phyloP scores from a whole-genome alignment of 2,113 vertebrate species.

The Machaerirhynchus nigripectus region DNA sequence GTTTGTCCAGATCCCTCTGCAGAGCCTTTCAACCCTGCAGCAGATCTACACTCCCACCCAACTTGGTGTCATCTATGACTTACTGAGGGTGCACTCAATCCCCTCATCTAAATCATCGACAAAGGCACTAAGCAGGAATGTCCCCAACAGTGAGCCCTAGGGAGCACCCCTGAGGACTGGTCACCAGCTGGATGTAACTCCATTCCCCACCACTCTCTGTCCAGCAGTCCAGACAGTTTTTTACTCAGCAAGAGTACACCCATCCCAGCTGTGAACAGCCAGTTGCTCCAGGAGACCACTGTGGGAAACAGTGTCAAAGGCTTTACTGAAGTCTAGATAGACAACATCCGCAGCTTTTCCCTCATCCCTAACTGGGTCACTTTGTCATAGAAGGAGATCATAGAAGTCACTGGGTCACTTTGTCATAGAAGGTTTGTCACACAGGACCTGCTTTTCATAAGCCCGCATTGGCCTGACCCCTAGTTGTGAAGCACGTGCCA shows the following conservation, averaged over 20 bases:
- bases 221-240: background rate
- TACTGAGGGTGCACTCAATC: background rate
- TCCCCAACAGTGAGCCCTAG: background rate
- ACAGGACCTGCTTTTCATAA: background rate
- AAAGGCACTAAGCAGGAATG: background rate
- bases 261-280: background rate
- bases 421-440: background rate
- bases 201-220: background rate
- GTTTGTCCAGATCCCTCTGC: background rate
- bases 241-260: background rate
- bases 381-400: background rate
- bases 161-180: background rate
- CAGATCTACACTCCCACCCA: background rate
- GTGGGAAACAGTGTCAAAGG: background rate
- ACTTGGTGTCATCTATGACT: background rate
- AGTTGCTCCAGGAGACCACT: background rate
- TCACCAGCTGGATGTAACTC: background rate
- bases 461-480: background rate
- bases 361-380: background rate
- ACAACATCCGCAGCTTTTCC: background rate
- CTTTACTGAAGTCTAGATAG: background rate
- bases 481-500: background rate
- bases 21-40: background rate
- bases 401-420: background rate
- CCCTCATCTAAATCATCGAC: background rate